Percentiles rank a stretch among this genome's conserved stretches.
phyloP scores from a whole-genome alignment of 1,140 invertebrate genomes.

The Platyura marginata region DNA sequence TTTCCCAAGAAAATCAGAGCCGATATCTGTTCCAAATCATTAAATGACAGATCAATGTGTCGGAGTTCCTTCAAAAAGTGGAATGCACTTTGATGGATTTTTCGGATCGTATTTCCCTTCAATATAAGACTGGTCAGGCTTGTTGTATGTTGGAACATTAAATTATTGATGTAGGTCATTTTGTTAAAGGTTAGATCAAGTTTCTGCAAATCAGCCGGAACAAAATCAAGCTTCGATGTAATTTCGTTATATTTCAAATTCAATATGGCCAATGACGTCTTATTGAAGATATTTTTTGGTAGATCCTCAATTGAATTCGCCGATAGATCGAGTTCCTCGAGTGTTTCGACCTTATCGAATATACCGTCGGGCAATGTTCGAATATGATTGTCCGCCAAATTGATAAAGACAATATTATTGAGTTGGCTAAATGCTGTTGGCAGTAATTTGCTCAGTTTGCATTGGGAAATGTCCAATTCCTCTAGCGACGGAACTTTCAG shows the following conservation, averaged over 20 bases:
- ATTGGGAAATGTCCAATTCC: slow-evolving; percentile 44
- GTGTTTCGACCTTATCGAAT: slow-evolving; percentile 33
- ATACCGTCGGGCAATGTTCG: slow-evolving; percentile 35
- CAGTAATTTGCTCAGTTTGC: slow-evolving; percentile 36
- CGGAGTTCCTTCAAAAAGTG: slow-evolving; percentile 35
- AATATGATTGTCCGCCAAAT: slow-evolving; percentile 39
- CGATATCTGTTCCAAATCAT: slow-evolving; percentile 38
- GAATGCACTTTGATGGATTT: slow-evolving; percentile 46
- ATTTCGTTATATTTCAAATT: slow-evolving; percentile 36
- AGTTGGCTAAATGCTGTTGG: slow-evolving; percentile 38
- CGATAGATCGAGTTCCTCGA: slow-evolving; percentile 47
- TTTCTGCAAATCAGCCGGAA: slow-evolving; percentile 32
- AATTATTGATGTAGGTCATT: slow-evolving; percentile 37
- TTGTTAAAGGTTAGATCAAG: slow-evolving; percentile 42
- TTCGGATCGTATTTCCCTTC: slow-evolving; percentile 39
- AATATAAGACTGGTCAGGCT: slow-evolving; percentile 39
- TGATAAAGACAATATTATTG: slow-evolving; percentile 38
- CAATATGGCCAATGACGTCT: slow-evolving; percentile 36
- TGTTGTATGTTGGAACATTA: slow-evolving; percentile 39
- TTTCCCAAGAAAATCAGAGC: slow-evolving; percentile 44
- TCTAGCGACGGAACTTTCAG: slow-evolving; percentile 35
- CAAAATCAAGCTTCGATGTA: slow-evolving; percentile 27
- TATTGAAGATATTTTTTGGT: slow-evolving; percentile 36
- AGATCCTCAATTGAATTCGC: slow-evolving; percentile 37
- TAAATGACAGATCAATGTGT: slow-evolving; percentile 46